Evolutionary conservation across 2,888 invertebrate species (phyloP), one percentile per base, ranked within the genome.

Genomic region (Hypselothyrea guttata): DNA sequence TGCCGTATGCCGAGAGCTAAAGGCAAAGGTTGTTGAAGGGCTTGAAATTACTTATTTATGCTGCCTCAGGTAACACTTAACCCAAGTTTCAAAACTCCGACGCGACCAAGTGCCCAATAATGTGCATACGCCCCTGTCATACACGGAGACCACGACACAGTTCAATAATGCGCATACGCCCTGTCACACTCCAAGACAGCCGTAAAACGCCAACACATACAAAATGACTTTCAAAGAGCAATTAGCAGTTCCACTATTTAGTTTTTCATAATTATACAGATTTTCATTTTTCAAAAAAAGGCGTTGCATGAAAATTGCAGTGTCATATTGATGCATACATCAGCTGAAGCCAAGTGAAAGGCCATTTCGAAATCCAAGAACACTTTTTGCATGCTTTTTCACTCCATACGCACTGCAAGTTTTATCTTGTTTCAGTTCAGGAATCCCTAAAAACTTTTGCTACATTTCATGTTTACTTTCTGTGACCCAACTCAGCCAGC

Each of bases 271-370:
- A 48, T 54, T 55, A 34, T 42, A 11, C 34, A 27, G 22, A 4
- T 22, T 22, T 22, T 5, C 22, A 22, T 22, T n/a, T n/a, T n/a
- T n/a, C n/a, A n/a, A n/a, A n/a, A n/a, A n/a, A n/a, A n/a, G n/a
- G n/a, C 22, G 22, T 22, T 22, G 5, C 22, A 22, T 7, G 5
- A 12, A 67, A 85, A 60, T 9, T 65, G 86, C 84, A 57, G 42
- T 81, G 77, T 78, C 77, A 78, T 72, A 54, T 68, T 51, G 59
- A 61, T 79, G 82, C 51, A 58, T 62, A 34, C 35, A 56, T 16
- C 47, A 41, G 56, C 66, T 53, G 44, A 35, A 41, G 54, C 47
- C 51, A 71, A 78, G 78, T 84, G 78, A 78, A 78, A 78, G 86
- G 69, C 48, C 42, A 37, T 33, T 9, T 13, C 18, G 11, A 5